Conservation (phyloP, 1,140 invertebrate genomes). For the Spodoptera litura region DNA sequence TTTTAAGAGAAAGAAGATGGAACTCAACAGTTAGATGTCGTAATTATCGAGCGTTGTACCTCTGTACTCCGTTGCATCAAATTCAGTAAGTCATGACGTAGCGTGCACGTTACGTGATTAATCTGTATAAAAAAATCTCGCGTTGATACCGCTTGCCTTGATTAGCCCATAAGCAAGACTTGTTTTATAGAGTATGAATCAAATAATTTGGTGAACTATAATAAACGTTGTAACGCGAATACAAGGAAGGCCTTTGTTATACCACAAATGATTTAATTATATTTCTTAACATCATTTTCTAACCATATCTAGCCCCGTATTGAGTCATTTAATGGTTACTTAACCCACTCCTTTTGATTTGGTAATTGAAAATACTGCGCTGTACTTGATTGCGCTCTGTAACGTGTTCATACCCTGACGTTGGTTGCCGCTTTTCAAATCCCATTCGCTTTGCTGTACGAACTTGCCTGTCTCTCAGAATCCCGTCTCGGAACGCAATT, state of each 20-base stretch:
- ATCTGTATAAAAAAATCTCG: slow-evolving; percentile 45
- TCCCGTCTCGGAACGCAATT: slow-evolving; percentile 29
- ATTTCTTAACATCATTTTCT: no score
- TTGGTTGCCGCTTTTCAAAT: slow-evolving; percentile 7
- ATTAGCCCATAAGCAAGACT: slow-evolving; percentile 39
- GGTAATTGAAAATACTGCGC: neutral
- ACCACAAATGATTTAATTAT: neutral
- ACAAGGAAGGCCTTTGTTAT: no score
- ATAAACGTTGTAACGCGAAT: no score
- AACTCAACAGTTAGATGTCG: no score
- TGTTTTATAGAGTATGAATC: slow-evolving; percentile 16
- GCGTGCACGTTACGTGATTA: slow-evolving; percentile 38
- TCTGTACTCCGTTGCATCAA: slow-evolving; percentile 8
- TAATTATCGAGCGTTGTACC: neutral
- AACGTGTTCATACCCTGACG: slow-evolving; percentile 8
- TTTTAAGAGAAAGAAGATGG: no score
- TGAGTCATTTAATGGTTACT: no score
- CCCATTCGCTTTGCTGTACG: slow-evolving; percentile 32
- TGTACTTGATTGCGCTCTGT: neutral
- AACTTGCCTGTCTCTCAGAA: slow-evolving; percentile 32
- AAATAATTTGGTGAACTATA: neutral
- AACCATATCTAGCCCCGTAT: no score
- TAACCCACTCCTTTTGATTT: no score
- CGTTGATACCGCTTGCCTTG: slow-evolving; percentile 33
- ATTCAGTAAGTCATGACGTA: slow-evolving; percentile 36